Conservation (phyloP, 2,113 vertebrate species). For the Pygoscelis adeliae region DNA sequence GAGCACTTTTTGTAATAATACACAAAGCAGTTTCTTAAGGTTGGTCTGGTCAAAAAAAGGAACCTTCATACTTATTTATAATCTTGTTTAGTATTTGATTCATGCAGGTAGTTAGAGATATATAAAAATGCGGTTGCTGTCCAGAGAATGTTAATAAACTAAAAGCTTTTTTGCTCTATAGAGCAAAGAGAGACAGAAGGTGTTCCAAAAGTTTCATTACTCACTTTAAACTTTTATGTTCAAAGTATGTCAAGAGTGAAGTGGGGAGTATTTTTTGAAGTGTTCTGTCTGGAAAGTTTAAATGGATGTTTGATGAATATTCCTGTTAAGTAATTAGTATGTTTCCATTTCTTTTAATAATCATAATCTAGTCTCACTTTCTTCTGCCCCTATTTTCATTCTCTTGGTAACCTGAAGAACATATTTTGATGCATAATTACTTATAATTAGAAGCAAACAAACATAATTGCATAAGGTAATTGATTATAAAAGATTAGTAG, state of each 20-base stretch:
- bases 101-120: neutral
- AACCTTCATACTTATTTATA: neutral
- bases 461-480: constrained; percentile 63
- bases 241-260: constrained; percentile 12
- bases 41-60: neutral
- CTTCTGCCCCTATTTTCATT: constrained; percentile 60
- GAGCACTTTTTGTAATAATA: neutral
- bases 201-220: constrained; percentile 10
- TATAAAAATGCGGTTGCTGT: neutral
- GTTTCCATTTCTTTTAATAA: constrained; percentile 77
- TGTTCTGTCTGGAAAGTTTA: constrained; percentile 60
- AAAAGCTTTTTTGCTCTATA: neutral
- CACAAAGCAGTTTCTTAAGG: neutral
- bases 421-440: constrained; percentile 78
- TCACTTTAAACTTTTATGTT: constrained; percentile 24
- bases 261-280: constrained; percentile 52
- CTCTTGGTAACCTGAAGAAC: constrained; percentile 73
- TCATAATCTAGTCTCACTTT: constrained; percentile 56
- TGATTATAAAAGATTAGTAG: constrained; percentile 64
- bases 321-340: constrained; percentile 72
- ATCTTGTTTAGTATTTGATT: constrained; percentile 28
- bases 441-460: constrained; percentile 81
- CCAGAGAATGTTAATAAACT: neutral
- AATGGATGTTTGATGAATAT: constrained; percentile 64
- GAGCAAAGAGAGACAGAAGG: neutral